Conservation (phyloP, 2,888 invertebrate genomes). For the Eledona agricola region DNA sequence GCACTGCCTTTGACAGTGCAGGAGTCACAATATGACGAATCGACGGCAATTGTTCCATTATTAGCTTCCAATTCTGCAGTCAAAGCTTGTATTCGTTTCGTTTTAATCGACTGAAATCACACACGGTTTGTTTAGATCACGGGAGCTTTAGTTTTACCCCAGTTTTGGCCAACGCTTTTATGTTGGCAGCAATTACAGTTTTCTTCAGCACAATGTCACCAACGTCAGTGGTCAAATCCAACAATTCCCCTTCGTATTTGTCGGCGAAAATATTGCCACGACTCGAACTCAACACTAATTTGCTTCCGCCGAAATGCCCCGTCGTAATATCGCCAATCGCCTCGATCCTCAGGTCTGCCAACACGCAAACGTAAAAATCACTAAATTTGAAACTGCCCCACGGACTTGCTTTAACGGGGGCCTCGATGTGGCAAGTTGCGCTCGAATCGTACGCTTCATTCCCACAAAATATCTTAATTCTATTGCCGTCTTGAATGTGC, state of each 20-base stretch:
- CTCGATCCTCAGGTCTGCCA: conserved; percentile 52
- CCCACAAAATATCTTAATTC: conserved; percentile 41
- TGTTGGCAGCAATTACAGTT: conserved; percentile 52
- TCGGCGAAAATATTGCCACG: conserved; percentile 50
- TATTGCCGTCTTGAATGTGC: conserved; percentile 41
- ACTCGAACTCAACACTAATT: conserved; percentile 45
- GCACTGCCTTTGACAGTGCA: conserved; percentile 49
- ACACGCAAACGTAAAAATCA: no score
- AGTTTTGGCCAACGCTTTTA: conserved; percentile 42
- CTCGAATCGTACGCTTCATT: conserved; percentile 34
- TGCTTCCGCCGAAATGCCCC: conserved; percentile 48
- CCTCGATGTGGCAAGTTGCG: conserved; percentile 49
- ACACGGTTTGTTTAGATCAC: conserved; percentile 1
- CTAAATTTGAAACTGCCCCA: no score
- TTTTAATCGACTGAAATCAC: conserved; percentile 50
- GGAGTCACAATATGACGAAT: conserved; percentile 54
- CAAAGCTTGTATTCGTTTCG: conserved; percentile 53
- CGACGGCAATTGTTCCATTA: conserved; percentile 51
- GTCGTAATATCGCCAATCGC: conserved; percentile 46
- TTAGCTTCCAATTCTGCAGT: conserved; percentile 47
- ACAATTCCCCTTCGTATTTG: conserved; percentile 52
- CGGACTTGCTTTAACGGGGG: conserved; percentile 59
- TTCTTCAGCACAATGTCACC: conserved; percentile 53
- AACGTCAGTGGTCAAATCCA: conserved; percentile 45
- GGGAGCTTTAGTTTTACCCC: conserved; percentile 49